phyloP scores from a whole-genome alignment of 2,113 vertebrate genomes.

The Psettodes erumei region DNA sequence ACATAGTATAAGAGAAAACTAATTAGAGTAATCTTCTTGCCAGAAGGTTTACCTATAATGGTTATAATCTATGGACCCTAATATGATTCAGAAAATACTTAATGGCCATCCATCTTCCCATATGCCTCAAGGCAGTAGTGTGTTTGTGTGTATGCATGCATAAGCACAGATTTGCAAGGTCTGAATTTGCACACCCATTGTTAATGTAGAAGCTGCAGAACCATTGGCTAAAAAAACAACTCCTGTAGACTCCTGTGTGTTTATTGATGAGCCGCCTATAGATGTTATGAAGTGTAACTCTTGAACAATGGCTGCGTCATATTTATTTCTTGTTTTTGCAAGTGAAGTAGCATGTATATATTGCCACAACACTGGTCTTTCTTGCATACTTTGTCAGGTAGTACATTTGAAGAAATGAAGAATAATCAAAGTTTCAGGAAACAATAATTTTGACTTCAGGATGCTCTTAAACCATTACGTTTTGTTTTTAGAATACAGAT shows the following conservation, averaged over 20 bases:
- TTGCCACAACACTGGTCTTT: not conserved
- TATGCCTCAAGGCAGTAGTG: constrained; percentile 61
- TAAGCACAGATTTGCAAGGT: constrained; percentile 23
- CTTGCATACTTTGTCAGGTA: not conserved
- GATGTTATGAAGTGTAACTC: not conserved
- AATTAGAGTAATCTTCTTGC: constrained; percentile 82
- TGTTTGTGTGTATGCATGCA: not conserved
- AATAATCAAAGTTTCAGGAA: not conserved
- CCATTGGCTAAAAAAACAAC: no score
- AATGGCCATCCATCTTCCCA: constrained; percentile 78
- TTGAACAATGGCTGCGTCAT: not conserved
- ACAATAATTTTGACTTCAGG: constrained; percentile 1
- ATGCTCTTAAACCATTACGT: not conserved
- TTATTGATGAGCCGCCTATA: constrained; percentile 1
- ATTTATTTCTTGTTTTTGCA: not conserved
- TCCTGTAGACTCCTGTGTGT: not conserved
- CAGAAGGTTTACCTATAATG: constrained; percentile 83
- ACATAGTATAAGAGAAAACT: constrained; percentile 75
- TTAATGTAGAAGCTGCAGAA: constrained; percentile 9
- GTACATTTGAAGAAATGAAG: not conserved
- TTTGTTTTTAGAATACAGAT: constrained; percentile 70
- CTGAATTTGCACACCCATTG: constrained; percentile 20
- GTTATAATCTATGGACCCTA: constrained; percentile 78
- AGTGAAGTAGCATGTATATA: not conserved
- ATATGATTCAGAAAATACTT: constrained; percentile 78